These are phyloP conservation scores for Acrocephalus scirpaceus DNA, from an alignment of 2,797 vertebrate genomes.

Conservation along the genomic window DNA sequence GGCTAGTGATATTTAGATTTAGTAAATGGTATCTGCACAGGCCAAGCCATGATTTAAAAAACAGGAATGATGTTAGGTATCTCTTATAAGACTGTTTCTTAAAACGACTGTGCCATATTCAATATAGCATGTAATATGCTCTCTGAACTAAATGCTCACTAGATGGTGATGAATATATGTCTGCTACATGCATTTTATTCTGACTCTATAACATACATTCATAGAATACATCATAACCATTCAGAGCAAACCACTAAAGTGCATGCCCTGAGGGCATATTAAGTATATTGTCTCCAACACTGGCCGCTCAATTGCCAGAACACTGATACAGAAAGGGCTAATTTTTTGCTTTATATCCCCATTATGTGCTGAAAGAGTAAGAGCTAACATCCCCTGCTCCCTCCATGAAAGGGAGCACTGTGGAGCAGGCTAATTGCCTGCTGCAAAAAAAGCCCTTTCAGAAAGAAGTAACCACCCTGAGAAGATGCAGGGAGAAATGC, in stretches of 20 bases:
- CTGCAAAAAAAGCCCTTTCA: constrained; percentile 65
- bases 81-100: constrained; percentile 19
- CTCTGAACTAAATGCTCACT: constrained; percentile 63
- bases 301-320: constrained; percentile 56
- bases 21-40: constrained; percentile 39
- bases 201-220: constrained; percentile 65
- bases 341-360: constrained; percentile 63
- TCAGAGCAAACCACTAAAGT: constrained; percentile 54
- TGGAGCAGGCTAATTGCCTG: constrained; percentile 30
- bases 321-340: constrained; percentile 57
- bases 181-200: constrained; percentile 63
- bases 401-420: constrained; percentile 36
- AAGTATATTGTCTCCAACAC: constrained; percentile 46
- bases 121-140: constrained; percentile 56
- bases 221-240: constrained; percentile 60
- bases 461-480: constrained; percentile 65
- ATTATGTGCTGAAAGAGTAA: constrained; percentile 62
- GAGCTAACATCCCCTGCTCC: constrained; percentile 60
- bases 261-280: constrained; percentile 43
- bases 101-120: constrained; percentile 35
- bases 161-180: constrained; percentile 42
- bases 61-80: not conserved
- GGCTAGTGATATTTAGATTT: constrained; percentile 38
- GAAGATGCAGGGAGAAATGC: constrained; percentile 52
- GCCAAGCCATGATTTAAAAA: constrained; percentile 45